Conservation (phyloP, 2,797 vertebrate genomes). For the Coendou prehensilis region DNA sequence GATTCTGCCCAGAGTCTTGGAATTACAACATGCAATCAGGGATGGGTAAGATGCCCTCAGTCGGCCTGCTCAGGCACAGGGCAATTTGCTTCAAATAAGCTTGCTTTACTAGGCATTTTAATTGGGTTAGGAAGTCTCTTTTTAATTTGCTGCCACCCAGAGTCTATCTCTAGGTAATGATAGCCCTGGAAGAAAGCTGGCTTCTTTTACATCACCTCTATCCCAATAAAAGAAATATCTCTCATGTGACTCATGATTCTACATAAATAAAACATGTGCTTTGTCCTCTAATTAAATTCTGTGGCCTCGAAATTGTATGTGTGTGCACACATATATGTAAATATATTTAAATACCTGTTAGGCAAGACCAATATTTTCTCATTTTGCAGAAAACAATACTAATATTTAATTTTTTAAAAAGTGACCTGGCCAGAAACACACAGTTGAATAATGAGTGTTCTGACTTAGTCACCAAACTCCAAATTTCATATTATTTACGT, state of each 20-base stretch:
- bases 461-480: background rate
- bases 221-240: background rate
- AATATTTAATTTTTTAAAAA: background rate
- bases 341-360: background rate
- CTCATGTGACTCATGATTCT: background rate
- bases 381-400: background rate
- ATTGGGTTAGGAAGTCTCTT: background rate
- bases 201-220: background rate
- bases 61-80: background rate
- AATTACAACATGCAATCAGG: background rate
- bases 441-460: background rate
- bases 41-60: background rate
- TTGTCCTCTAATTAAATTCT: conserved; percentile 38
- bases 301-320: conserved; percentile 6
- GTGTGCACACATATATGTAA: background rate
- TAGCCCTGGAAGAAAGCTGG: background rate
- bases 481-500: background rate
- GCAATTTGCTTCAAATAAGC: background rate
- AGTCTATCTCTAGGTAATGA: conserved; percentile 58
- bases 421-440: background rate
- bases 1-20: background rate
- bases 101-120: background rate
- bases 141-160: background rate
- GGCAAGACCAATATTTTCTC: background rate
- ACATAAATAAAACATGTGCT: background rate